Conservation (phyloP, 2,888 invertebrate species). For the Mechanitis mazaeus region DNA sequence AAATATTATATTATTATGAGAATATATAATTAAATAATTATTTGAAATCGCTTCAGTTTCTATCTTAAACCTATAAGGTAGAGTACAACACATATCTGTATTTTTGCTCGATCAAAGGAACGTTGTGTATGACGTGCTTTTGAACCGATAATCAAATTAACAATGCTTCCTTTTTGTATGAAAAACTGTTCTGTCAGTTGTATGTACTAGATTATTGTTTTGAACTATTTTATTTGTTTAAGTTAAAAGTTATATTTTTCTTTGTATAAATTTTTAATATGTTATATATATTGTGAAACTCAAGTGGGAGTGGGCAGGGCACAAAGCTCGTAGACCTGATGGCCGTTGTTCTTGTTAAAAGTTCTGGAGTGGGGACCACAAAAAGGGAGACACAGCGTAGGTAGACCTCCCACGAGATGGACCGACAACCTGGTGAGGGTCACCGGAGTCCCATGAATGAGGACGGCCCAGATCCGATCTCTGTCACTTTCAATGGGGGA, state of each 20-base stretch:
- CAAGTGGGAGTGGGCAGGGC: no score
- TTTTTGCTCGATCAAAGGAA: conserved; percentile 75
- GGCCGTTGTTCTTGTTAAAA: no score
- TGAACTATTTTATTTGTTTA: conserved; percentile 12
- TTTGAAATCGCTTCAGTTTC: conserved; percentile 26
- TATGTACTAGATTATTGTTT: conserved; percentile 26
- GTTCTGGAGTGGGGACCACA: no score
- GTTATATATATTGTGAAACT: no score
- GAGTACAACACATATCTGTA: conserved; percentile 68
- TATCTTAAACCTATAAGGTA: conserved; percentile 38
- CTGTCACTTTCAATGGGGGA: no score
- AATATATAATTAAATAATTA: not conserved
- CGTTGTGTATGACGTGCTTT: conserved; percentile 70
- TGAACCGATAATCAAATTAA: conserved; percentile 76
- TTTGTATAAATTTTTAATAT: not conserved
- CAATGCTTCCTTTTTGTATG: conserved; percentile 73
- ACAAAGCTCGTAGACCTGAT: no score
- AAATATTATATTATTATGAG: no score
- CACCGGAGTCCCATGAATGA: no score
- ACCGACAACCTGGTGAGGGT: no score
- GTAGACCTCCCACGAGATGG: no score
- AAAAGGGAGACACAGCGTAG: no score
- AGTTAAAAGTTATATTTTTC: not conserved
- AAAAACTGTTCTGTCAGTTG: conserved; percentile 74
- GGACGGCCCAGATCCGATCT: no score